phyloP scores from a whole-genome alignment of 2,797 vertebrate species.

The Lepidocolaptes lacrymiger region DNA sequence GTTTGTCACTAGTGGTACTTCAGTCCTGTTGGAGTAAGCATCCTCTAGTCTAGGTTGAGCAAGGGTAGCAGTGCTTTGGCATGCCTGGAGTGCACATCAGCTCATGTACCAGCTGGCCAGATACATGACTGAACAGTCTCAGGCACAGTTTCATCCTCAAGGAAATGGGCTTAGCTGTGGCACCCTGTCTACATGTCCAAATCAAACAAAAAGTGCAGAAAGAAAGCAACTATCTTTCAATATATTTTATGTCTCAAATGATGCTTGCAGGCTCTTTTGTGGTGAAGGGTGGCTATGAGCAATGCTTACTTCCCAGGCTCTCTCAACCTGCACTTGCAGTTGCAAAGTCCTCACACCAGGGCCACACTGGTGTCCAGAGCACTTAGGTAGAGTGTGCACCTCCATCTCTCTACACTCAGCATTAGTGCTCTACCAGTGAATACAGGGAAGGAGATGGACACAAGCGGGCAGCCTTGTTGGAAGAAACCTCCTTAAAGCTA shows the following conservation, averaged over 20 bases:
- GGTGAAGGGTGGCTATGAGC: background rate
- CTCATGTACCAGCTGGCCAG: rapidly evolving
- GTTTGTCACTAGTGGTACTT: background rate
- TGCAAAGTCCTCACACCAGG: rapidly evolving
- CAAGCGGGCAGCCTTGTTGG: background rate
- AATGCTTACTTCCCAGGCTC: background rate
- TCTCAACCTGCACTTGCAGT: background rate
- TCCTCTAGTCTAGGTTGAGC: background rate
- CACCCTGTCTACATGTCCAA: background rate
- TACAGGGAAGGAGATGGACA: background rate
- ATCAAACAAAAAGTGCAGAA: background rate
- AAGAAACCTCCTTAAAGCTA: background rate
- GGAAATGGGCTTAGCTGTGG: background rate
- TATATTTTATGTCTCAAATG: background rate
- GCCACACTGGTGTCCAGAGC: background rate
- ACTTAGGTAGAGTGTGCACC: rapidly evolving
- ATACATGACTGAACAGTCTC: background rate
- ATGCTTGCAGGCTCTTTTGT: background rate
- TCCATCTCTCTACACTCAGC: background rate
- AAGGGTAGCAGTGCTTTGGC: background rate
- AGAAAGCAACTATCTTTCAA: background rate
- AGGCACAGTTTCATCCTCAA: background rate
- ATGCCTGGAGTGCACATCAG: background rate
- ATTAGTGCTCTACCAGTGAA: background rate
- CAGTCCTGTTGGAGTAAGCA: background rate